Percentiles rank a stretch among this genome's conserved stretches.
phyloP scores from a whole-genome alignment of 1,140 invertebrate species.

The Scaptomyza pallida region DNA sequence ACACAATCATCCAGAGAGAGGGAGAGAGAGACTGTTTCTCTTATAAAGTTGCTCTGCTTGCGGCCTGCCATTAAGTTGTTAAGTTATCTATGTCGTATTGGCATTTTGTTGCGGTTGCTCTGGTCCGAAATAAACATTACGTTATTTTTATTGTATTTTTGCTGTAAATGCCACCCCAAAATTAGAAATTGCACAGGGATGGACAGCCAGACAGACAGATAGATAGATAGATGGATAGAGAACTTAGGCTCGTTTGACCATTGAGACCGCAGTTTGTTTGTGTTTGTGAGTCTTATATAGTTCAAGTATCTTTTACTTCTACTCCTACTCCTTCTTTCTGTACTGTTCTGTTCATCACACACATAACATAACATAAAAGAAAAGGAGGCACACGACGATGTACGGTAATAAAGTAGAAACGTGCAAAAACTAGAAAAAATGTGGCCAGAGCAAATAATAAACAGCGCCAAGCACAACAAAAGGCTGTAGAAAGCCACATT shows the following conservation, averaged over 20 bases:
- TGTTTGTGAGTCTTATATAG: conserved; percentile 30
- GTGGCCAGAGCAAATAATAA: conserved; percentile 76
- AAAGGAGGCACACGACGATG: conserved; percentile 28
- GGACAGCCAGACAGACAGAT: too few relatives aligned
- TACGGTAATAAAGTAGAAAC: conserved; percentile 80
- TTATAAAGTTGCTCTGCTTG: conserved; percentile 63
- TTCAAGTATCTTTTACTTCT: conserved; percentile 45
- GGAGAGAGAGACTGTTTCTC: neutral
- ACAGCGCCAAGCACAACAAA: conserved; percentile 69
- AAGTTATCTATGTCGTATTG: conserved; percentile 74
- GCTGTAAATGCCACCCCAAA: conserved; percentile 65
- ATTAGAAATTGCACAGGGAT: conserved; percentile 66
- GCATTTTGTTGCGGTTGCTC: conserved; percentile 56
- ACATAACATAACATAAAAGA: conserved; percentile 61
- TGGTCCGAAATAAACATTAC: conserved; percentile 70
- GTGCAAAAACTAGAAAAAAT: conserved; percentile 81
- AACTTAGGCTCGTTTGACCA: conserved; percentile 20
- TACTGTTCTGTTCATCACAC: too few relatives aligned
- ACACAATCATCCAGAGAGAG: neutral
- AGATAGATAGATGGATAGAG: neutral
- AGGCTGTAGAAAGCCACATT: conserved; percentile 20
- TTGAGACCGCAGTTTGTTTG: conserved; percentile 65
- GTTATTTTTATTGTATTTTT: conserved; percentile 58
- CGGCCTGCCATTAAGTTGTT: conserved; percentile 79
- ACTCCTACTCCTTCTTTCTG: neutral